Evolutionary conservation across 2,797 vertebrate species (phyloP).

Genomic region (Masticophis lateralis): DNA sequence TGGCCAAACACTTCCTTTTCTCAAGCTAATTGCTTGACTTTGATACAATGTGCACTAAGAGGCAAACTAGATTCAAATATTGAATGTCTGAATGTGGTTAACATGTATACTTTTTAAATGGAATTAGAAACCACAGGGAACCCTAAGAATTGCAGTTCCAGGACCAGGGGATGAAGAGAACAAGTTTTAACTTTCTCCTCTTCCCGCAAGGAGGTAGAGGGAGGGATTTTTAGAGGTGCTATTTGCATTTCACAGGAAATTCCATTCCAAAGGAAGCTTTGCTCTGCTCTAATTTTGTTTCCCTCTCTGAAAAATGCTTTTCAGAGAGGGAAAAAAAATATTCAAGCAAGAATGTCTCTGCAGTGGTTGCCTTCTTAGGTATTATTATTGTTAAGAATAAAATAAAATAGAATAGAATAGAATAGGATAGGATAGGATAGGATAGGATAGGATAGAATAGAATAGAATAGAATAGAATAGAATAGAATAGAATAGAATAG

Average conservation of each 20-base stretch:
- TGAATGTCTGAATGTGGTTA: neutral
- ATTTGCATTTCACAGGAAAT: neutral
- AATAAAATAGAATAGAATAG: too few species aligned
- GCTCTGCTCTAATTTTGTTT: neutral
- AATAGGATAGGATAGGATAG: too few species aligned
- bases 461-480: too few species aligned
- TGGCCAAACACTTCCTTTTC: neutral
- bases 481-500: too few species aligned
- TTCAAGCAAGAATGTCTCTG: neutral
- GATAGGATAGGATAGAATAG: too few species aligned
- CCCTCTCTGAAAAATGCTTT: neutral
- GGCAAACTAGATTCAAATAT: neutral
- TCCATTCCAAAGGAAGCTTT: neutral
- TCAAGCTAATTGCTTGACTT: neutral
- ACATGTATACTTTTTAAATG: neutral
- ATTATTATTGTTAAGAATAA: too few species aligned
- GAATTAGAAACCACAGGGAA: neutral
- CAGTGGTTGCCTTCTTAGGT: neutral
- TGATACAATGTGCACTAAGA: neutral
- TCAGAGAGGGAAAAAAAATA: neutral
- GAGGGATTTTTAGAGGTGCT: neutral
- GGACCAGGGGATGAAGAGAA: neutral
- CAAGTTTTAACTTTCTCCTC: neutral
- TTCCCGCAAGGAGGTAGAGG: neutral
- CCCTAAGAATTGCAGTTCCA: neutral